phyloP scores from a whole-genome alignment of 2,888 invertebrate genomes.

The Liopterus haemorrhoidalis region DNA sequence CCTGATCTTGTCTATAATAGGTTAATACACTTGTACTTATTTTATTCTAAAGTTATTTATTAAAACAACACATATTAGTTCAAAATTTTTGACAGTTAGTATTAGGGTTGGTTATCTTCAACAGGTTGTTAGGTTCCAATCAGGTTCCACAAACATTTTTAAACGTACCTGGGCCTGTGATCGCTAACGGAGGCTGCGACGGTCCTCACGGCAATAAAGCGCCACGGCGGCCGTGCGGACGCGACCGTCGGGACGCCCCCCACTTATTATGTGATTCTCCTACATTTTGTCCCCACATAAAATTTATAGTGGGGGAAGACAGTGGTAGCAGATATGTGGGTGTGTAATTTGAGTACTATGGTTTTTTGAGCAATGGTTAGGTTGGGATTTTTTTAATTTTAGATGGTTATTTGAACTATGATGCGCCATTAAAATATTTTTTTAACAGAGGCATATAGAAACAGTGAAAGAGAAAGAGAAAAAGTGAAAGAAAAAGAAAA shows the following conservation, averaged over 20 bases:
- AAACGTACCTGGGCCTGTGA: conserved; percentile 43
- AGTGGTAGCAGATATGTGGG: conserved; percentile 1
- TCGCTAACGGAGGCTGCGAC: conserved; percentile 45
- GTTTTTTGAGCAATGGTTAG: neutral
- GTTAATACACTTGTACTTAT: no score
- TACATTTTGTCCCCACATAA: conserved; percentile 16
- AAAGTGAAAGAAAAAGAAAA: no score
- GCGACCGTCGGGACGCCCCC: conserved; percentile 35
- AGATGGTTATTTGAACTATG: no score
- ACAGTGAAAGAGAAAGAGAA: no score
- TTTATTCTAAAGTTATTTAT: no score
- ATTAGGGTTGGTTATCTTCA: neutral
- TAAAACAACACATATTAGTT: no score
- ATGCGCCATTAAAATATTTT: no score
- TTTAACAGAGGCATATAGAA: no score
- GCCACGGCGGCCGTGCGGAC: conserved; percentile 41
- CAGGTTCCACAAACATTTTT: conserved; percentile 14
- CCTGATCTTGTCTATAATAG: no score
- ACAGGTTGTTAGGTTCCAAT: neutral
- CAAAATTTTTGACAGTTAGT: neutral
- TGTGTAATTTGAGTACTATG: conserved; percentile 1
- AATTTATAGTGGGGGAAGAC: conserved; percentile 3
- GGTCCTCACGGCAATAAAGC: conserved; percentile 46
- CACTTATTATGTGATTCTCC: conserved; percentile 14
- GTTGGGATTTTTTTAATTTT: no score